Evolutionary conservation across 2,113 vertebrate species (phyloP), one percentile per base, ranked within the genome.

Genomic region (Syngnathoides biaculeatus): DNA sequence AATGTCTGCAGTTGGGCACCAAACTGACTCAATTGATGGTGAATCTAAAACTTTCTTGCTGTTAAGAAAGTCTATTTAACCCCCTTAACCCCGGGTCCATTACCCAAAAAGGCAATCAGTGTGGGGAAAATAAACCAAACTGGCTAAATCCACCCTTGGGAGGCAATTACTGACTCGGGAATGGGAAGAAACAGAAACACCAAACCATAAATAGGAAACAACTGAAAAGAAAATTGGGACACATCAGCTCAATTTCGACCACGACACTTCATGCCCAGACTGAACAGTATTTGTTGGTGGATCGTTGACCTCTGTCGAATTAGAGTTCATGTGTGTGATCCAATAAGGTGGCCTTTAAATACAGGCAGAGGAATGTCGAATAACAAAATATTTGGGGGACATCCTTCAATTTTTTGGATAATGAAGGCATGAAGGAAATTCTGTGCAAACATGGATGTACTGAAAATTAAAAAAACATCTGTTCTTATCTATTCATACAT

Each of bases 41-140:
- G 15, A 57, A 35, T 27, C 55, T 17, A 30, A 57, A 30, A 57
- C 55, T 57, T 57, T 57, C 15, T 30, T 57, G 55, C 55, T 30
- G 55, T 14, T 30, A 57, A 57, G 55, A 30, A 14, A 35, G 15
- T 57, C 15, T 57, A 19, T 59, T 39, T 59, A 20, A 59, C 35
- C 57, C 57, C 14, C 19, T 59, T 38, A 59, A 20, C 30, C 20
- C 30, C 11, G 30, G 57, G 57, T 38, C 30, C 57, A 59, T 59
- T 59, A 59, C 57, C 38, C 57, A 59, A 39, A 59, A 59, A 59
- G 30, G 10, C 19, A 59, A 59, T 59, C 57, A 59, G 30, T 38
- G 15, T 38, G 57, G 57, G 57, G 57, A 30, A 38, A 57, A 30
- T 17, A 57, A 57, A 57, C 55, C 27, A 30, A 59, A 59, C 17